Percentiles rank a stretch among this genome's conserved stretches.
Evolutionary conservation across 35 echinoderm and acorn worm species (phyloP).

Genomic region (Diadema setosum): DNA sequence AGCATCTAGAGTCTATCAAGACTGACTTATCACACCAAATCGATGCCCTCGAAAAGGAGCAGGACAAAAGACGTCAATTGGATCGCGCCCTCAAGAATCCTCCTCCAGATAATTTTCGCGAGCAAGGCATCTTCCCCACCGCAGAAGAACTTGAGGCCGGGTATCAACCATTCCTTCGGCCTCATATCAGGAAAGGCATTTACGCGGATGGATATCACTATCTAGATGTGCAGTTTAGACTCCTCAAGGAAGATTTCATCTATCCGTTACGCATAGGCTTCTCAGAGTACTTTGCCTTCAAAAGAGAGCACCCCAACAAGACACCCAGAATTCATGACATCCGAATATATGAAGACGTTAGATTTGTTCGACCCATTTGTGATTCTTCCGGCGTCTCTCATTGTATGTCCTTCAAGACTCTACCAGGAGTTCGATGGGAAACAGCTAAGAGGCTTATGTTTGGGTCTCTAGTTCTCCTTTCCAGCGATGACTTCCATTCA

Average conservation of each 20-base stretch:
- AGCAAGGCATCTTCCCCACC: slow-evolving; percentile 37
- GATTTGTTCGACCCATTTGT: neutral
- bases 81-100: neutral
- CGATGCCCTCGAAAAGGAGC: neutral
- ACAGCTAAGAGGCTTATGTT: slow-evolving; percentile 68
- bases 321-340: slow-evolving; percentile 17
- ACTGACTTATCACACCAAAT: neutral
- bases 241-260: slow-evolving; percentile 68
- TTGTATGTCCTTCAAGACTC: neutral
- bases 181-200: slow-evolving; percentile 31
- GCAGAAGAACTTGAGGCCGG: neutral
- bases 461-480: slow-evolving; percentile 77
- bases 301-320: neutral
- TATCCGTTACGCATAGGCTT: slow-evolving; percentile 46
- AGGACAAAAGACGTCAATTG: neutral
- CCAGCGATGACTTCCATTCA: slow-evolving; percentile 79
- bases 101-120: slow-evolving; percentile 75
- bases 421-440: slow-evolving; percentile 49
- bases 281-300: slow-evolving; percentile 16
- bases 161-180: slow-evolving; percentile 45
- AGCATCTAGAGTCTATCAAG: neutral
- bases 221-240: slow-evolving; percentile 66
- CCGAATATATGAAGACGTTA: slow-evolving; percentile 38
- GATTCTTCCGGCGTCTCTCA: neutral
- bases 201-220: slow-evolving; percentile 46